Percentiles rank a stretch among this genome's conserved stretches.
Evolutionary conservation across 2,797 vertebrate genomes (phyloP).

Genomic region (Myoxocephalus aenaeus): DNA sequence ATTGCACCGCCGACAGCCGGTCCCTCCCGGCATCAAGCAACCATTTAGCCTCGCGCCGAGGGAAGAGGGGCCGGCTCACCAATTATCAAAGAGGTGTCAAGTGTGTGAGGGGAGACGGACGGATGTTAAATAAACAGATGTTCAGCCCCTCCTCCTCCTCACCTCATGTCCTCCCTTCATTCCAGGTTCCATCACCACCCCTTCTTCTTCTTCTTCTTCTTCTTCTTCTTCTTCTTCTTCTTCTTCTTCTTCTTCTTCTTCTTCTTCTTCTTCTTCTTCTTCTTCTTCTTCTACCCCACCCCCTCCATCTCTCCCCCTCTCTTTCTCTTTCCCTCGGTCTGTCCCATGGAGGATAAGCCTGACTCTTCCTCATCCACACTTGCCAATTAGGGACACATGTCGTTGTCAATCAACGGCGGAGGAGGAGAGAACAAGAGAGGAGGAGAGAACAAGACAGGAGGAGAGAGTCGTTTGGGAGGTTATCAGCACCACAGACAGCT

Average conservation of each 20-base stretch:
- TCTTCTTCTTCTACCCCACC: constrained; percentile 21
- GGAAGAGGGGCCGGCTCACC: constrained; percentile 68
- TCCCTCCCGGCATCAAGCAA: constrained; percentile 71
- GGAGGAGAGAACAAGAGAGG: constrained; percentile 55
- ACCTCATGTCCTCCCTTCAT: constrained; percentile 32
- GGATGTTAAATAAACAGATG: too few species aligned
- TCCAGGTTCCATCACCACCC: constrained; percentile 16
- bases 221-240: constrained; percentile 13
- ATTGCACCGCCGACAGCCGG: constrained; percentile 67
- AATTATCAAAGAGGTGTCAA: constrained; percentile 83
- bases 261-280: constrained; percentile 13
- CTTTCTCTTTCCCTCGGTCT: constrained; percentile 46
- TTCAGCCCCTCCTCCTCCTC: constrained; percentile 56
- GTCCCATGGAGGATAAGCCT: constrained; percentile 74
- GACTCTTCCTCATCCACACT: constrained; percentile 70
- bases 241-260: constrained; percentile 14
- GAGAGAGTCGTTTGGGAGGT: constrained; percentile 1
- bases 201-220: constrained; percentile 16
- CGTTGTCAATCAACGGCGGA: constrained; percentile 77
- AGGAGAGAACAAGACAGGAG: constrained; percentile 46
- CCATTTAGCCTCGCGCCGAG: constrained; percentile 67
- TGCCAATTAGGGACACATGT: constrained; percentile 79
- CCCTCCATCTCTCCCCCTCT: constrained; percentile 17
- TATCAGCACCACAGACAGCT: constrained; percentile 78
- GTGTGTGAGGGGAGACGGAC: constrained; percentile 69